Conservation (phyloP, 1,140 invertebrate genomes). For the Diploscapter pachys region DNA sequence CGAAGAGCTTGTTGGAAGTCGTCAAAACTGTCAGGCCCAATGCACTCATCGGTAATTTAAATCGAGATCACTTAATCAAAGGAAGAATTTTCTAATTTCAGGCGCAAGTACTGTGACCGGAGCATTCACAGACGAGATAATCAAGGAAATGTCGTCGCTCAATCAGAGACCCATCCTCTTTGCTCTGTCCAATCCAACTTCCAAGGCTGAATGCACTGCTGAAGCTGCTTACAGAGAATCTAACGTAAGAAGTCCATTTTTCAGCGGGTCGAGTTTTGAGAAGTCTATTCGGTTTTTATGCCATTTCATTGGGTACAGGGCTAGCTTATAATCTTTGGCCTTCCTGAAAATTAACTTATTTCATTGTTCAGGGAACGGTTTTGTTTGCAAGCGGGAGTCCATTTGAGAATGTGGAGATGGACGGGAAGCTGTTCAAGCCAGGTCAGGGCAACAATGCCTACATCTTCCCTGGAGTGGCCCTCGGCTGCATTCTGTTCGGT, state of each 20-base stretch:
- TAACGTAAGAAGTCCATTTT: slow-evolving; percentile 67
- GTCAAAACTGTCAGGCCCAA: slow-evolving; percentile 79
- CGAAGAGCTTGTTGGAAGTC: slow-evolving; percentile 74
- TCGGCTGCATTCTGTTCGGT: slow-evolving; percentile 76
- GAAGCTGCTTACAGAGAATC: slow-evolving; percentile 82
- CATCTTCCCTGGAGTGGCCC: slow-evolving; percentile 86
- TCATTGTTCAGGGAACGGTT: slow-evolving; percentile 70
- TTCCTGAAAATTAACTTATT: not conserved
- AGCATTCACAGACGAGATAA: slow-evolving; percentile 79
- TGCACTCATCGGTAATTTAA: slow-evolving; percentile 69
- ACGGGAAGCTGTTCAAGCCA: slow-evolving; percentile 76
- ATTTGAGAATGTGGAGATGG: slow-evolving; percentile 74
- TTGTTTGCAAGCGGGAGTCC: slow-evolving; percentile 90
- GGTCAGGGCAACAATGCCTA: slow-evolving; percentile 95
- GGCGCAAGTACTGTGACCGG: slow-evolving; percentile 73
- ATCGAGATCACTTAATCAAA: no score
- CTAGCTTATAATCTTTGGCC: no score
- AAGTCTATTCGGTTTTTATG: slow-evolving; percentile 9
- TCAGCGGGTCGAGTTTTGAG: not conserved
- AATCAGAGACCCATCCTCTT: slow-evolving; percentile 86
- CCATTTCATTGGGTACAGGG: not conserved
- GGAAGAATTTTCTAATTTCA: not conserved
- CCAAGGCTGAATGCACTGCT: slow-evolving; percentile 91
- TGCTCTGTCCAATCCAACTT: slow-evolving; percentile 90
- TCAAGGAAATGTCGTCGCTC: slow-evolving; percentile 78